Conservation (phyloP, 1,140 invertebrate genomes). For the Gryon sp. region DNA sequence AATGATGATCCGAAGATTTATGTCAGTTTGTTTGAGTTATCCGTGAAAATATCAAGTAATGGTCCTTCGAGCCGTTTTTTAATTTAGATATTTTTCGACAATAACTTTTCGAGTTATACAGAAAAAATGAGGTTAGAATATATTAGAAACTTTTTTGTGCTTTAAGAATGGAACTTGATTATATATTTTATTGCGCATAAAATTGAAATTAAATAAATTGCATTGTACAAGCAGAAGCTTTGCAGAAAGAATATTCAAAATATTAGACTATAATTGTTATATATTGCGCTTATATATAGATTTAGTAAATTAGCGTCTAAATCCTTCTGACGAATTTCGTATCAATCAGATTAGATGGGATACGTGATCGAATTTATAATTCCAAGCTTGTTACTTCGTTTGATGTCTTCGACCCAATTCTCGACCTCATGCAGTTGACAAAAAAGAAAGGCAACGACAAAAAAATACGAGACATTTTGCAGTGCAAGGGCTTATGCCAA, state of each 20-base stretch:
- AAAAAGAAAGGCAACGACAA: too few relatives aligned
- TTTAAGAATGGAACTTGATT: too few relatives aligned
- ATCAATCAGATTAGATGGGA: conserved; percentile 47
- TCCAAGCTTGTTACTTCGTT: conserved; percentile 34
- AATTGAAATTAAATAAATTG: neutral
- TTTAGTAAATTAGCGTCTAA: conserved; percentile 17
- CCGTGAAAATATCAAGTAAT: too few relatives aligned
- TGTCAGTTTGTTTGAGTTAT: too few relatives aligned
- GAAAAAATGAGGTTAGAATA: too few relatives aligned
- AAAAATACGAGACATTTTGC: neutral
- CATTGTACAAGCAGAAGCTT: neutral
- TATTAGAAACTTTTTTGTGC: too few relatives aligned
- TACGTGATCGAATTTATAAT: conserved; percentile 55
- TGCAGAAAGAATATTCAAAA: neutral
- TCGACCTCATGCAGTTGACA: neutral
- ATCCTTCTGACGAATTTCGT: conserved; percentile 34
- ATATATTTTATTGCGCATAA: too few relatives aligned
- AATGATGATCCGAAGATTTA: too few relatives aligned
- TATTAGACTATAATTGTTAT: conserved; percentile 24
- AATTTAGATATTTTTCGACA: too few relatives aligned
- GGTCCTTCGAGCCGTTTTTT: too few relatives aligned
- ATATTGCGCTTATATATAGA: conserved; percentile 9
- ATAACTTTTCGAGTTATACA: too few relatives aligned
- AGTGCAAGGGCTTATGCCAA: too few relatives aligned
- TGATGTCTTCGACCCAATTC: conserved; percentile 35